Evolutionary conservation across 2,113 vertebrate genomes (phyloP).

Genomic region (Manacus vitellinus): DNA sequence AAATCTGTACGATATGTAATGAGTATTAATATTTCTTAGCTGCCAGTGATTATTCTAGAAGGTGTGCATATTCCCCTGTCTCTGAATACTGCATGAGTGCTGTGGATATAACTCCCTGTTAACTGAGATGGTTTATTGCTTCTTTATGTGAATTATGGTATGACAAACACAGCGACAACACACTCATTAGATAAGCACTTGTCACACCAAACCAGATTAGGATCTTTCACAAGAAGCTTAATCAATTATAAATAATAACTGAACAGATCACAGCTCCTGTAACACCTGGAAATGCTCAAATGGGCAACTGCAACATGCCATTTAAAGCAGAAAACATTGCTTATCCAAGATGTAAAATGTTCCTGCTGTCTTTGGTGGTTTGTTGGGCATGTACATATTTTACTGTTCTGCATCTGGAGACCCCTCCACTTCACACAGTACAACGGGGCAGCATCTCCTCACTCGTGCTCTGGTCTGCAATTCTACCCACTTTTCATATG

Average conservation of each 20-base stretch:
- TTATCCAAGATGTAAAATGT: not conserved
- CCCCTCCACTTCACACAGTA: not conserved
- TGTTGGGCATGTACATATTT: not conserved
- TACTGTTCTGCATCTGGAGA: not conserved
- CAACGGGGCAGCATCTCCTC: not conserved
- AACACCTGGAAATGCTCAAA: not conserved
- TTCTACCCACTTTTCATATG: not conserved
- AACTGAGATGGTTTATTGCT: not conserved
- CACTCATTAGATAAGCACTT: not conserved
- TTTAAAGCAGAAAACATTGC: not conserved
- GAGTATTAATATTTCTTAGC: not conserved
- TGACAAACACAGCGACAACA: not conserved
- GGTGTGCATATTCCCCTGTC: not conserved
- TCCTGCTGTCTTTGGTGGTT: not conserved
- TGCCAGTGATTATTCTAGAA: not conserved
- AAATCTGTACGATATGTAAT: not conserved
- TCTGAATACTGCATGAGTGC: not conserved
- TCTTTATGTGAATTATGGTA: not conserved
- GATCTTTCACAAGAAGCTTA: not conserved
- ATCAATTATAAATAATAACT: conserved; percentile 12
- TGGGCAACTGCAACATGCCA: not conserved
- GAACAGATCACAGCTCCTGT: not conserved
- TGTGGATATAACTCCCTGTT: not conserved
- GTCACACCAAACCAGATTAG: not conserved
- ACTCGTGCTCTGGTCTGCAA: not conserved